Base-by-base conservation (phyloP, 2,797 vertebrate species). In the Hydrophis major region DNA sequence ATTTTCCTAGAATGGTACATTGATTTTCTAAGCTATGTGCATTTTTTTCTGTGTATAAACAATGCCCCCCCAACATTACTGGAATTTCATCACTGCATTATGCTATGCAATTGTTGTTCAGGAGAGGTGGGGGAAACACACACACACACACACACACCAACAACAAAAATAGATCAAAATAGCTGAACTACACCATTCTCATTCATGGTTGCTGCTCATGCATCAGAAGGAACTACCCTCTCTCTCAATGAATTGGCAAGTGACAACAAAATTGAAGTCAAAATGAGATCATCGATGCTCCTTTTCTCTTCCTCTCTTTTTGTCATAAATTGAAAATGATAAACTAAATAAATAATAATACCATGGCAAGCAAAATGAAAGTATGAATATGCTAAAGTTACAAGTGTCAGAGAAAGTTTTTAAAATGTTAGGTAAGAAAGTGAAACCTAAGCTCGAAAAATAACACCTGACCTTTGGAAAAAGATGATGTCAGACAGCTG, bases 31-130 rank as follows among this genome's bases (percentile, higher is more conserved):
- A 56, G 13, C 55, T 56, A 56, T 56, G 96, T 97, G 97, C 98
- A 97, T 97, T 98, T 98, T 98, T 98, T 98, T 98, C 97, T 98
- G 98, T 98, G 97, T 97, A 98, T 98, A 98, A 98, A 96, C 93
- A 94, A 92, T 86, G 63, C 8, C 95, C 95, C 93, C 96, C 42
- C 42, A 42, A 89, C 96, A 94, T 93, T 90, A 92, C 22, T 94
- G 92, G 95, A 93, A 60, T 60, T 60, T 60, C 20, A 22, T 60
- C 20, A 60, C 20, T 7, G 4, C 14, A 59, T 59, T 59, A 59
- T 18, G 18, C 18, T 59, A 59, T 59, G 59, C 20, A 60, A 60
- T 60, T 60, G 59, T 22, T 60, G 55, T 56, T 13, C 18, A 60
- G 59, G 20, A 60, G 59, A 60, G 20, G 57, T 3, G 4, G 57